Conservation (phyloP, 2,888 invertebrate species). For the Mythimna loreyi region DNA sequence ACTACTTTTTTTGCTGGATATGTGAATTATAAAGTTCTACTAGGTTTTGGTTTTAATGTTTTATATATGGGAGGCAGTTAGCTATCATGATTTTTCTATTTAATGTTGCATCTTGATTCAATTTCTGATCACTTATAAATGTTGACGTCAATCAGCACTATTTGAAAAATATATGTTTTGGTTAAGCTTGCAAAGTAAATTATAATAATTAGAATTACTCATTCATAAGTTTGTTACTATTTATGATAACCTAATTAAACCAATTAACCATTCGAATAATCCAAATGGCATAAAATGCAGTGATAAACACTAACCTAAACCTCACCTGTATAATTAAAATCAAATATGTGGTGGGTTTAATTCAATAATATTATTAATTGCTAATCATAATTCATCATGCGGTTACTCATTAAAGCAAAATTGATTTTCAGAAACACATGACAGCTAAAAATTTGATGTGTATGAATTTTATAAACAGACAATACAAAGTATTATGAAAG, state of each 20-base stretch:
- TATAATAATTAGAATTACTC: not conserved
- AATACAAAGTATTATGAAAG: not conserved
- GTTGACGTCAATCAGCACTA: not conserved
- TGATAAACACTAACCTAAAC: slow-evolving; percentile 25
- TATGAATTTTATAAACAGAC: not conserved
- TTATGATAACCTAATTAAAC: not conserved
- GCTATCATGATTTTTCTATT: not conserved
- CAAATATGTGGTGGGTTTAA: slow-evolving; percentile 48
- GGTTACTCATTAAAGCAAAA: slow-evolving; percentile 33
- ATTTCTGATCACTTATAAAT: too few species aligned
- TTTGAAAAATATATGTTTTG: not conserved
- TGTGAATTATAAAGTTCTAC: not conserved
- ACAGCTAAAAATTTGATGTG: not conserved
- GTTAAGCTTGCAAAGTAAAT: not conserved
- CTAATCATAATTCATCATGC: slow-evolving; percentile 34
- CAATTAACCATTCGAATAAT: slow-evolving; percentile 26
- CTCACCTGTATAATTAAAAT: slow-evolving; percentile 33
- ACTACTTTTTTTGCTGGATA: not conserved
- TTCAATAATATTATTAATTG: slow-evolving; percentile 37
- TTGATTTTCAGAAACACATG: slow-evolving; percentile 29
- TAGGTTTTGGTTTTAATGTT: too few species aligned
- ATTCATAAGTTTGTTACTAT: not conserved
- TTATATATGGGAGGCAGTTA: too few species aligned
- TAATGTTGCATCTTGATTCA: not conserved
- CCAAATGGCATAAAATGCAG: slow-evolving; percentile 17